phyloP scores from a whole-genome alignment of 64 coral and sea anemone species.

The Stylophora pistillata region DNA sequence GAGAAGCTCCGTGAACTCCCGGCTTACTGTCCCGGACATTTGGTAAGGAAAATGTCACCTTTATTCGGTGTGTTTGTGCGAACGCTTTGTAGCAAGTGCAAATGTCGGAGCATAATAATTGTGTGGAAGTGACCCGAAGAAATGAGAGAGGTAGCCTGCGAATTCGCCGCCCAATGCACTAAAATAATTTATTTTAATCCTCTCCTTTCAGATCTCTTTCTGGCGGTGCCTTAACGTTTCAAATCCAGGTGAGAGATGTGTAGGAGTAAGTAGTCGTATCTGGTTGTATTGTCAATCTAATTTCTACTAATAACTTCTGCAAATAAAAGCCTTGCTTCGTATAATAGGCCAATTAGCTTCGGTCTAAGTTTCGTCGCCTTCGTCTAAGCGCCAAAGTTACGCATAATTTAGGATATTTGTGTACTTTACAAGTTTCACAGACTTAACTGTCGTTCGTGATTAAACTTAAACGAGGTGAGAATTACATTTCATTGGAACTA shows the following conservation, averaged over 20 bases:
- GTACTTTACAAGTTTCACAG: conserved; percentile 33
- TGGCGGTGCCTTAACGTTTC: conserved; percentile 85
- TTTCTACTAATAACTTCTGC: conserved; percentile 99
- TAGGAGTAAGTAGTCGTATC: conserved; percentile 26
- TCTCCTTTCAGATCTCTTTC: conserved; percentile 77
- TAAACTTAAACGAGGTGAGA: conserved; percentile 35
- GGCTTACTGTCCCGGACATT: conserved; percentile 78
- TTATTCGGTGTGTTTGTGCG: conserved; percentile 37
- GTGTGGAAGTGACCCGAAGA: conserved; percentile 7
- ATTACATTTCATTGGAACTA: conserved; percentile 37
- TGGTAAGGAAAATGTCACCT: conserved; percentile 82
- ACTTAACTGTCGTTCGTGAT: conserved; percentile 24
- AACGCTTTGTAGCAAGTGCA: neutral
- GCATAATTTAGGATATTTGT: conserved; percentile 55
- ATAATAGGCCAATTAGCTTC: conserved; percentile 98
- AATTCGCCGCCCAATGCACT: conserved; percentile 11
- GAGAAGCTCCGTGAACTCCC: conserved; percentile 85
- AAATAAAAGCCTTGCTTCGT: conserved; percentile 97
- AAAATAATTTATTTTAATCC: conserved; percentile 7
- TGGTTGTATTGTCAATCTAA: conserved; percentile 90
- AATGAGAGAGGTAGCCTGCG: neutral
- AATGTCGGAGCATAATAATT: conserved; percentile 28
- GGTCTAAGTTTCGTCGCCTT: conserved; percentile 70
- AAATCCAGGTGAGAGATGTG: conserved; percentile 74
- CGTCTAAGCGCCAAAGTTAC: conserved; percentile 56